These are phyloP conservation scores for Acanthurus lineatus DNA, from an alignment of 2,797 vertebrate species.

Conservation along the genomic window DNA sequence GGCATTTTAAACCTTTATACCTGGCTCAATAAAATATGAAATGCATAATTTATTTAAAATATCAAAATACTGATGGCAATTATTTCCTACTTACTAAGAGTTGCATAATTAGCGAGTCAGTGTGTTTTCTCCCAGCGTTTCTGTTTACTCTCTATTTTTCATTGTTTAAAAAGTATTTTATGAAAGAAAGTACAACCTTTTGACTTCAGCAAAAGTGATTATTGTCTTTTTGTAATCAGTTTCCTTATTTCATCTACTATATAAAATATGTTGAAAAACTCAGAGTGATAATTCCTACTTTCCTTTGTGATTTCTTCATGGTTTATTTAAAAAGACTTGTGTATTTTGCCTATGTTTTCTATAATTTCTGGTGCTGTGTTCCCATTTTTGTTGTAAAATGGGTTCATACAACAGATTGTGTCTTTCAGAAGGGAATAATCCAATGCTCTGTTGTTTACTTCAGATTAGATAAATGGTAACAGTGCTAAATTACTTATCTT, in stretches of 20 bases:
- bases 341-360: neutral
- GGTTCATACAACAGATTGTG: neutral
- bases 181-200: neutral
- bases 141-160: neutral
- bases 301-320: neutral
- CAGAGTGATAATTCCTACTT: neutral
- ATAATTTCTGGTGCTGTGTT: neutral
- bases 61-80: neutral
- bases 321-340: slow-evolving; percentile 6
- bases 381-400: no score
- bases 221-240: neutral
- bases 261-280: neutral
- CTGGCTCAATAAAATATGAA: neutral
- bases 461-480: no score
- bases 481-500: no score
- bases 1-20: neutral
- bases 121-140: neutral
- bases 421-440: slow-evolving; percentile 22
- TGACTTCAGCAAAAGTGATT: neutral
- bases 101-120: neutral
- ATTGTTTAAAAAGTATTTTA: neutral
- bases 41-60: neutral
- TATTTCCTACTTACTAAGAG: neutral
- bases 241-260: neutral
- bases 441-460: neutral